phyloP scores from a whole-genome alignment of 2,797 vertebrate genomes.

The Podarcis lilfordi region DNA sequence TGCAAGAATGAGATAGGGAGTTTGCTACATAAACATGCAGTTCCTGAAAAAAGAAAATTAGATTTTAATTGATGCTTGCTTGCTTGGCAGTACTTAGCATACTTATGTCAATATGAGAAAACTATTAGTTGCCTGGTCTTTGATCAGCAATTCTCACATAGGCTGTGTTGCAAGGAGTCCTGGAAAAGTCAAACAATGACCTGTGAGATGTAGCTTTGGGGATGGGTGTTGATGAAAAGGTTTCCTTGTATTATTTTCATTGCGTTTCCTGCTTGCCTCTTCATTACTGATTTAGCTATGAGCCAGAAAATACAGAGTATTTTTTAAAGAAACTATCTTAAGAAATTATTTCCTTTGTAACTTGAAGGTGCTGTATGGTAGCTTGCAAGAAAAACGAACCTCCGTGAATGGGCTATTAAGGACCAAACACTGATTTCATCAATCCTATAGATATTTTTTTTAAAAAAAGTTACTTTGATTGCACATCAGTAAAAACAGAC shows the following conservation, averaged over 20 bases:
- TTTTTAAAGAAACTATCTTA: constrained; percentile 49
- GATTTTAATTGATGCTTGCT: constrained; percentile 50
- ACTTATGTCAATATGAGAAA: constrained; percentile 49
- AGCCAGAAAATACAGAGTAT: constrained; percentile 56
- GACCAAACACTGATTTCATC: not conserved
- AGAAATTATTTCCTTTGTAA: constrained; percentile 55
- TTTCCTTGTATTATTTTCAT: constrained; percentile 72
- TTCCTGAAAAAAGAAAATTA: constrained; percentile 38
- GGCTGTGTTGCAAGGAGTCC: constrained; percentile 37
- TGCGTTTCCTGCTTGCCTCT: constrained; percentile 72
- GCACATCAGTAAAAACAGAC: not conserved
- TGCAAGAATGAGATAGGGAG: constrained; percentile 9
- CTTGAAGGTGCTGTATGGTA: not conserved
- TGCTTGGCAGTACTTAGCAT: constrained; percentile 52
- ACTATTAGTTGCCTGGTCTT: constrained; percentile 48
- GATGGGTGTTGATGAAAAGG: constrained; percentile 68
- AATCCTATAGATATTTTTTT: not conserved
- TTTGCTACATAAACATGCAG: constrained; percentile 46
- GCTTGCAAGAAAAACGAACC: not conserved
- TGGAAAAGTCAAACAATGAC: constrained; percentile 60
- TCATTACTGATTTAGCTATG: constrained; percentile 48
- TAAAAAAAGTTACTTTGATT: not conserved
- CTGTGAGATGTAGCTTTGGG: constrained; percentile 59
- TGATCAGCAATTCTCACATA: constrained; percentile 57
- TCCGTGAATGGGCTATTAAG: not conserved